These are phyloP conservation scores for human DNA, from an alignment of 2,113 vertebrate genomes.

Conservation along the genomic window DNA sequence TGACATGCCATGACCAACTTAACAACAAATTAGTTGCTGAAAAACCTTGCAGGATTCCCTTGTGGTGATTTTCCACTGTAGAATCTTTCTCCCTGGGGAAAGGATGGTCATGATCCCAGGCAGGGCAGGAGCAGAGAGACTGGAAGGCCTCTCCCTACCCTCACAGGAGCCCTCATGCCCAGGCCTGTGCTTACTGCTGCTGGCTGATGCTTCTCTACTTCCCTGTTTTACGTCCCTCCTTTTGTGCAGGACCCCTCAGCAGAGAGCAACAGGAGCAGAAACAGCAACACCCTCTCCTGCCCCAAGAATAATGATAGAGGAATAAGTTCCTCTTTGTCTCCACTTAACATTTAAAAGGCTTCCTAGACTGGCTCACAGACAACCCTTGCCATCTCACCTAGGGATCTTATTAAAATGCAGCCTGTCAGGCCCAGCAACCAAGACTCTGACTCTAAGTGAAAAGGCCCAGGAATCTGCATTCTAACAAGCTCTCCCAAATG, in stretches of 20 bases:
- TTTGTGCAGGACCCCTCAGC: rapidly evolving
- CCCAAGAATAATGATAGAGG: not conserved
- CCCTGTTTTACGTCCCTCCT: not conserved
- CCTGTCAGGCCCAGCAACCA: not conserved
- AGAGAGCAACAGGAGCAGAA: no score
- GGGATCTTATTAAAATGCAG: not conserved
- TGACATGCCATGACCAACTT: not conserved
- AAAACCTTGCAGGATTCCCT: not conserved
- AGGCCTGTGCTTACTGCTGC: not conserved
- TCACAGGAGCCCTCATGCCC: not conserved
- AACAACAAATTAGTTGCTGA: not conserved
- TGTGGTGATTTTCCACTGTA: rapidly evolving
- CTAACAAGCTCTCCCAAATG: not conserved
- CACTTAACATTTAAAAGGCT: not conserved
- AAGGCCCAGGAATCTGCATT: not conserved
- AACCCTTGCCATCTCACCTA: not conserved
- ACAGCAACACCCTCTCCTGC: not conserved
- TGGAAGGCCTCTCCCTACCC: rapidly evolving
- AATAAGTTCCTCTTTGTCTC: not conserved
- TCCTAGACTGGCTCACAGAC: rapidly evolving
- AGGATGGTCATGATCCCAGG: not conserved
- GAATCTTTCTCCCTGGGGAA: not conserved
- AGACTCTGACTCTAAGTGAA: not conserved
- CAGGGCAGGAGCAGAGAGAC: not conserved
- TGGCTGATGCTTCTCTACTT: not conserved